These are phyloP conservation scores for Holacanthus passer DNA, from an alignment of 2,113 vertebrate species.

Conservation along the genomic window DNA sequence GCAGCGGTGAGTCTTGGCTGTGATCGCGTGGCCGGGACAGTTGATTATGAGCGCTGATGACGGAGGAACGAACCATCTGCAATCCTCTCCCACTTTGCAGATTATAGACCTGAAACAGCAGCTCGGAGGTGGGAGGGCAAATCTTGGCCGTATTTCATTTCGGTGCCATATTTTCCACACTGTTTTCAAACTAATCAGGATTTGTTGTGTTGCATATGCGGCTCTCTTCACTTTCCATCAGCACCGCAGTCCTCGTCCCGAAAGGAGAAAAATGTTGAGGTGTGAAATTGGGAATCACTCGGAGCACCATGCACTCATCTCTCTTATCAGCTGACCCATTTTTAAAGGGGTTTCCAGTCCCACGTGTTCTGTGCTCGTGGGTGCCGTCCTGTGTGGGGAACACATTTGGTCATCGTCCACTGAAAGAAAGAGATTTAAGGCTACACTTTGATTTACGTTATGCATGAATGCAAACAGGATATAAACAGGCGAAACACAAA, in stretches of 20 bases:
- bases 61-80: constrained; percentile 15
- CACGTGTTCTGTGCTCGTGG: constrained; percentile 45
- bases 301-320: constrained; percentile 63
- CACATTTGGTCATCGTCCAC: constrained; percentile 45
- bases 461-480: neutral
- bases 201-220: constrained; percentile 23
- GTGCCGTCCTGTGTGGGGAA: constrained; percentile 52
- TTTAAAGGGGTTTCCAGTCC: constrained; percentile 77
- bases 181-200: constrained; percentile 32
- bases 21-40: neutral
- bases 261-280: constrained; percentile 52
- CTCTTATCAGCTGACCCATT: constrained; percentile 71
- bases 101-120: constrained; percentile 10
- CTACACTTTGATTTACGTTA: neutral
- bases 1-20: neutral
- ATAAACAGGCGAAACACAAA: neutral
- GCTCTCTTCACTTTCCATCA: constrained; percentile 15
- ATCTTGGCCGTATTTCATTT: neutral
- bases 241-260: neutral
- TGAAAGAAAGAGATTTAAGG: constrained; percentile 24
- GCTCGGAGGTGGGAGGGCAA: neutral
- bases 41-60: constrained; percentile 10
- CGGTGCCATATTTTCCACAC: neutral
- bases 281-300: constrained; percentile 78
- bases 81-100: constrained; percentile 5